Base-by-base conservation (phyloP, 2,888 invertebrate genomes). In the Philereme transversata region DNA sequence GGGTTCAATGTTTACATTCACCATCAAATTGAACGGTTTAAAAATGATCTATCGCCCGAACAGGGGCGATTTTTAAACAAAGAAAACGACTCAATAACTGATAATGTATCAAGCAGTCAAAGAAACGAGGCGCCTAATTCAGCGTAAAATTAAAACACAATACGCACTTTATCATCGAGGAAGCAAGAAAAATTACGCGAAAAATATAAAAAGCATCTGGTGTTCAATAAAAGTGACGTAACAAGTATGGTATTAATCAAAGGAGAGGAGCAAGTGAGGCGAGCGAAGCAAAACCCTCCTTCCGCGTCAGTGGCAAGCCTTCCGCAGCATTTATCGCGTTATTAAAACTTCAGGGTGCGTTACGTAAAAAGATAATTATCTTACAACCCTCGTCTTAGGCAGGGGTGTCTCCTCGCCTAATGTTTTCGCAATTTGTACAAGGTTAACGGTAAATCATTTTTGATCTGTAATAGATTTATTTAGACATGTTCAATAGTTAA, bases 301-400 rank as follows among this genome's bases (percentile, higher is more conserved):
- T 83, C 81, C 86, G 88, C 90, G 90, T 90, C 90, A 90, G 71
- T 81, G 84, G 79, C 90, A 89, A 90, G 87, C 91, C 90, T 90
- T 90, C 83, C 90, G 87, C 88, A 80, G 90, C 91, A 88, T 91
- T 91, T 90, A 90, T 90, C 91, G 84, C 86, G 87, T 86, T 90
- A 91, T 91, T 90, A 91, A 88, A 87, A 88, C 86, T 85, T 71
- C 82, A 81, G 88, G 89, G 86, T 83, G 85, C 82, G 83, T 81
- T 78, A 77, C 79, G 87, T 90, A 92, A 91, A 92, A 92, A 92
- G 92, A 92, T 91, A 92, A 92, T 92, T 91, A 91, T 92, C 92
- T 92, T 91, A 88, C 78, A 76, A 87, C 91, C 90, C 90, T 87
- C 84, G 82, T 90, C 90, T 91, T 90, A 70, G 68, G 48, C 71